Evolutionary conservation across 2,113 vertebrate genomes (phyloP).

Genomic region (Phalacrocorax pelagicus): DNA sequence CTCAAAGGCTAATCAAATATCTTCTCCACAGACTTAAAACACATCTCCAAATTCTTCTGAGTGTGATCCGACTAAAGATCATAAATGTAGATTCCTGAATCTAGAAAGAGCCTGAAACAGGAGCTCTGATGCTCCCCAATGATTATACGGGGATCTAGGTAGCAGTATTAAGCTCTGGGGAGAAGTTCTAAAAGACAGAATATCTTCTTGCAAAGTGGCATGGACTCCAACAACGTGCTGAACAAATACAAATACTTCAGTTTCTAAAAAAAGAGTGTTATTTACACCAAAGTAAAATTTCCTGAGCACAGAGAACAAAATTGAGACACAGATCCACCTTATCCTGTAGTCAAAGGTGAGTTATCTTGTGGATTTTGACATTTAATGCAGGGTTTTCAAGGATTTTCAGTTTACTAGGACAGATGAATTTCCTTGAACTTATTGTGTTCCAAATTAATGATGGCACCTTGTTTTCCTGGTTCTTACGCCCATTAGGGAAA

Average conservation of each 20-base stretch:
- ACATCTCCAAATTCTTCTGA: not conserved
- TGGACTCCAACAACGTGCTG: not conserved
- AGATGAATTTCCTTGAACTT: slow-evolving; percentile 17
- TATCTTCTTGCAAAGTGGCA: not conserved
- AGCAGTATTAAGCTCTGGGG: not conserved
- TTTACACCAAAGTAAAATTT: not conserved
- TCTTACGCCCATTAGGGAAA: slow-evolving; percentile 33
- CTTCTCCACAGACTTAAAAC: not conserved
- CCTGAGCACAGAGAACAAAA: not conserved
- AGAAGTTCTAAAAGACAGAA: not conserved
- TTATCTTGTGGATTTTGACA: not conserved
- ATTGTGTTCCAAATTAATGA: slow-evolving; percentile 36
- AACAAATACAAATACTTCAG: not conserved
- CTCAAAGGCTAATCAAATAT: not conserved
- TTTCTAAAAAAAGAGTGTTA: not conserved
- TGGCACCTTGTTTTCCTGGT: slow-evolving; percentile 43
- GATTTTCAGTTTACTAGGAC: not conserved
- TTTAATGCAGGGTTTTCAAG: not conserved
- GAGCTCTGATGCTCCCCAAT: not conserved
- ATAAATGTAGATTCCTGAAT: not conserved
- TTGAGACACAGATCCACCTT: not conserved
- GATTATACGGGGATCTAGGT: not conserved
- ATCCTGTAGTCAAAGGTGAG: not conserved
- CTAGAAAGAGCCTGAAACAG: not conserved
- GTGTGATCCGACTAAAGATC: not conserved